Evolutionary conservation across 2,888 invertebrate genomes (phyloP), one percentile per base, ranked within the genome.

Genomic region (Cryptocephalus moraei): DNA sequence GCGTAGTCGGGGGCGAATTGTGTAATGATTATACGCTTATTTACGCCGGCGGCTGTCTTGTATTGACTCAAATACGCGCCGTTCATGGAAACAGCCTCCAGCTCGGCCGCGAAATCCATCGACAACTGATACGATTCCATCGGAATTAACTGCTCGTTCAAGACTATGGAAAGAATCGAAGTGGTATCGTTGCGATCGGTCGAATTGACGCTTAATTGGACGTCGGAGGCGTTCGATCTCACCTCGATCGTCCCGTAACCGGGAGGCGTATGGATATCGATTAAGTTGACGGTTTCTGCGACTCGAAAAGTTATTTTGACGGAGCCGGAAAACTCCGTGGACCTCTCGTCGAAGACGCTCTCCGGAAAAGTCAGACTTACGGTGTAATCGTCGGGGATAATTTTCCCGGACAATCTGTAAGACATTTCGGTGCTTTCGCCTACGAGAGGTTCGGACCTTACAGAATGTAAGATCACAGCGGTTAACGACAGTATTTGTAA

Each of bases 1-100:
- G 84, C 84, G 48, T 81, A 70, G 1, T 80, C 77, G 1, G 82
- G 75, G 68, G 84, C 76, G 61, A 86, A 84, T 58, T 86, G 84
- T 0, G 86, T 86, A 0, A 82, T 74, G 1, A 79, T 82, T 43
- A 63, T 63, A 56, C 60, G 68, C 61, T 59, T 56, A 9, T 43
- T 54, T 9, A 55, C 47, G 1, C 56, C 59, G 8, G 61, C 50
- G 9, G 61, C 48, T 13, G 64, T 56, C 4, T 50, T 49, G 56
- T 78, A 78, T 4, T 66, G 68, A 57, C 73, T 75, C 46, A 69
- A 64, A 57, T 76, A 78, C 54, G 78, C 75, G 41, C 79, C 79
- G 33, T 57, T 56, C 55, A 73, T 62, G n/a, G 67, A 59, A 33
- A 72, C 64, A 1, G 43, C 33, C 48, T 66, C 68, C 8, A 71